Evolutionary conservation across 2,113 vertebrate genomes (phyloP).

Genomic region (Regulus satrapa): DNA sequence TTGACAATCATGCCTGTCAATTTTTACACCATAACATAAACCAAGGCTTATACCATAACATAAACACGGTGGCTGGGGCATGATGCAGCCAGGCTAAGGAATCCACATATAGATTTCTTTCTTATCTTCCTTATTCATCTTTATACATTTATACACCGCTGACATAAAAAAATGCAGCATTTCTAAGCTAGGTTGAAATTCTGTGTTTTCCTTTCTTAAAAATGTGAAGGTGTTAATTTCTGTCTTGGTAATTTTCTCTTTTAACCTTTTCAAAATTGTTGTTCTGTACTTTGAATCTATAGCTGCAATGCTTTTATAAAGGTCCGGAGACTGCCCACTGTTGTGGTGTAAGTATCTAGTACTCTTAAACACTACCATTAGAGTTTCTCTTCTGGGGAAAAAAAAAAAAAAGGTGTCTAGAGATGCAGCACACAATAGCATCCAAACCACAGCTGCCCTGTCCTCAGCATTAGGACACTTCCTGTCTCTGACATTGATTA

Average conservation of each 20-base stretch:
- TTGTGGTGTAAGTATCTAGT: not conserved
- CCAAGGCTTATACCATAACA: not conserved
- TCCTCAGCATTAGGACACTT: not conserved
- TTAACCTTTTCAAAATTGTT: not conserved
- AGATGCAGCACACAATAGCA: not conserved
- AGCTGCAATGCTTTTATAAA: not conserved
- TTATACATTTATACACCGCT: not conserved
- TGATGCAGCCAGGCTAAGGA: not conserved
- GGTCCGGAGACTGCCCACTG: not conserved
- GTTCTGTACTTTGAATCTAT: not conserved
- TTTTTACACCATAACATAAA: not conserved
- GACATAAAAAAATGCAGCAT: not conserved
- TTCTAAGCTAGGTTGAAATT: not conserved
- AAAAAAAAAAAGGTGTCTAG: not conserved
- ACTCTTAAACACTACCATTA: not conserved
- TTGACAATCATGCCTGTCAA: not conserved
- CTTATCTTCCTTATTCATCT: not conserved
- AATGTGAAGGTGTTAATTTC: not conserved
- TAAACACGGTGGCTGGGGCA: accelerated
- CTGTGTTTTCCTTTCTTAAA: not conserved
- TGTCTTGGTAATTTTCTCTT: not conserved
- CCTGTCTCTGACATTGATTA: slow-evolving; percentile 10
- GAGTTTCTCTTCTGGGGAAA: not conserved
- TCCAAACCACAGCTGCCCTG: not conserved
- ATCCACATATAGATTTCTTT: not conserved